These are phyloP conservation scores for Epinotia nisella DNA, from an alignment of 2,888 invertebrate species.

Conservation along the genomic window DNA sequence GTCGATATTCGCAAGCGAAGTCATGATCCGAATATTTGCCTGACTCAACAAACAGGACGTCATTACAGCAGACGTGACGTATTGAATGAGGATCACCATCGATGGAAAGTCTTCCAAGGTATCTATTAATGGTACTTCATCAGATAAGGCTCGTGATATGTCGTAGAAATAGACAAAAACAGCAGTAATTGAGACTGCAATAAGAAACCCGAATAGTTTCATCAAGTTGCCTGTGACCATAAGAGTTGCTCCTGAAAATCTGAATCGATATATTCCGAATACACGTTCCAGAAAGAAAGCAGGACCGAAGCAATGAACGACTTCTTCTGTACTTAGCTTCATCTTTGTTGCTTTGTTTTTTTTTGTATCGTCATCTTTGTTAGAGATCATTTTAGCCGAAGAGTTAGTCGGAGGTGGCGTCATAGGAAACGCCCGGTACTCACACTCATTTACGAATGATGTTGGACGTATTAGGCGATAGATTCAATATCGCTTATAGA, in stretches of 20 bases:
- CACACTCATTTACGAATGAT: conserved; percentile 1
- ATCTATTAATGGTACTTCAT: conserved; percentile 48
- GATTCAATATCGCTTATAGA: not conserved
- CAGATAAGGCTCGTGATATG: conserved; percentile 46
- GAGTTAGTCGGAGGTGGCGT: not conserved
- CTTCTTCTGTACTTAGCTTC: conserved; percentile 47
- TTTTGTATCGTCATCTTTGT: conserved; percentile 3
- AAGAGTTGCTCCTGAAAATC: conserved; percentile 51
- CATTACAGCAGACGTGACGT: conserved; percentile 52
- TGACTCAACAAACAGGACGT: conserved; percentile 54
- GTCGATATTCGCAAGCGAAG: conserved; percentile 57
- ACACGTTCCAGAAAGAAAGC: conserved; percentile 54
- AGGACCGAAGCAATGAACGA: conserved; percentile 53
- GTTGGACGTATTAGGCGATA: not conserved
- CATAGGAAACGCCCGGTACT: not conserved
- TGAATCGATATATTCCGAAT: conserved; percentile 63
- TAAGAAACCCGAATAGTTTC: conserved; percentile 53
- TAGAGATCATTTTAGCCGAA: conserved; percentile 17
- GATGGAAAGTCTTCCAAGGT: conserved; percentile 54
- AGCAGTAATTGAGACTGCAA: conserved; percentile 47
- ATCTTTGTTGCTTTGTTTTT: conserved; percentile 16
- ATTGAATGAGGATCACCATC: conserved; percentile 56
- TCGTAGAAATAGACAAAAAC: conserved; percentile 47
- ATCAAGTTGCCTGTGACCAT: conserved; percentile 51
- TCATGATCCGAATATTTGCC: conserved; percentile 55